These are phyloP conservation scores for Oncorhynchus mykiss DNA, from an alignment of 2,113 vertebrate genomes.

Conservation along the genomic window DNA sequence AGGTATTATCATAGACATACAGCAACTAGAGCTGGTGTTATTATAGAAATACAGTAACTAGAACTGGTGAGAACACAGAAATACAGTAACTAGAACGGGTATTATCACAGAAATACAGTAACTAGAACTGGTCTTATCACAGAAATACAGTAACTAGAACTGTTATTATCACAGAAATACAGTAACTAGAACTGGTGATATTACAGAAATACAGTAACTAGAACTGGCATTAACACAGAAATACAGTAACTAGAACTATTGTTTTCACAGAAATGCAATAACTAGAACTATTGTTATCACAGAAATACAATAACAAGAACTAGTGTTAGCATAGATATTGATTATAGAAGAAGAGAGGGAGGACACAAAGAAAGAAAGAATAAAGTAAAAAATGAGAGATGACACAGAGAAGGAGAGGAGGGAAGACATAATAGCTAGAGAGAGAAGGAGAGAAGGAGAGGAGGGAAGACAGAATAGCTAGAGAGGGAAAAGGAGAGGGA, in stretches of 20 bases:
- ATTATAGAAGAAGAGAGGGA: background rate
- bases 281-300: no score
- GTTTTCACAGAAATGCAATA: background rate
- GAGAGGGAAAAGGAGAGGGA: no score
- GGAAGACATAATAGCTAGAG: no score
- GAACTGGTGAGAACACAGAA: no score
- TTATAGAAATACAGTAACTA: background rate
- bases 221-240: no score
- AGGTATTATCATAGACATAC: slow-evolving; percentile 69
- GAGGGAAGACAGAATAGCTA: no score
- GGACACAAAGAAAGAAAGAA: no score
- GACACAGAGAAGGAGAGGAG: no score
- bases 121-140: background rate
- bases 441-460: rapidly evolving
- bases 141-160: background rate
- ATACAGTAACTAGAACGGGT: no score
- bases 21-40: background rate
- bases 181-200: background rate
- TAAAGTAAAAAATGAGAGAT: no score
- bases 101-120: rapidly evolving
- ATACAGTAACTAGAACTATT: rapidly evolving
- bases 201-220: no score
- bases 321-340: background rate
- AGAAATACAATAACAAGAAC: background rate
- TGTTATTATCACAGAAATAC: background rate